These are phyloP conservation scores for Loris lydekkerianus DNA, from an alignment of 2,797 vertebrate genomes.

Conservation along the genomic window DNA sequence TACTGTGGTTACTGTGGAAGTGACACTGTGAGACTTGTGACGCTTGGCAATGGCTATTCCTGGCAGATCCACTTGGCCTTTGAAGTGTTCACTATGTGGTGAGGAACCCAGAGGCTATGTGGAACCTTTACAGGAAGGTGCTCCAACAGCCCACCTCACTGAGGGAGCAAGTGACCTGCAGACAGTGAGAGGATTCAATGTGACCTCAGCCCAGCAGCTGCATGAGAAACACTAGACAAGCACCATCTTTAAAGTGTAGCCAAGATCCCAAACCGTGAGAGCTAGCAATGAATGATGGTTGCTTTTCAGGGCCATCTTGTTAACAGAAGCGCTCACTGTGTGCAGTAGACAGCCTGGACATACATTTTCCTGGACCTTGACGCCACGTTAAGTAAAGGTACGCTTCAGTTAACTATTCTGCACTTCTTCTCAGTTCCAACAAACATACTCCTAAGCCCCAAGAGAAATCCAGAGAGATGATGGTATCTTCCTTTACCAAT, in stretches of 20 bases:
- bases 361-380: constrained; percentile 11
- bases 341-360: neutral
- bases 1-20: neutral
- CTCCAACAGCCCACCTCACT: too few species aligned
- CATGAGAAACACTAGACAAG: neutral
- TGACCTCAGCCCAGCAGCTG: neutral
- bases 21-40: neutral
- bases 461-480: neutral
- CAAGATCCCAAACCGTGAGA: neutral
- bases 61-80: neutral
- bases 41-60: too few species aligned
- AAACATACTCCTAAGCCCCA: neutral
- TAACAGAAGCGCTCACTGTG: neutral
- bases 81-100: neutral
- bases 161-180: neutral
- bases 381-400: constrained; percentile 66
- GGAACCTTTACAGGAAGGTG: fast-evolving
- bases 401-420: constrained; percentile 34
- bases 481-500: neutral
- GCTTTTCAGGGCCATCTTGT: neutral
- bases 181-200: neutral
- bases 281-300: neutral
- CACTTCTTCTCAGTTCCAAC: neutral
- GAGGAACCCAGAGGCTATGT: neutral
- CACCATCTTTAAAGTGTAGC: neutral